Base-by-base conservation (phyloP, 2,797 vertebrate genomes). In the Picus viridis region DNA sequence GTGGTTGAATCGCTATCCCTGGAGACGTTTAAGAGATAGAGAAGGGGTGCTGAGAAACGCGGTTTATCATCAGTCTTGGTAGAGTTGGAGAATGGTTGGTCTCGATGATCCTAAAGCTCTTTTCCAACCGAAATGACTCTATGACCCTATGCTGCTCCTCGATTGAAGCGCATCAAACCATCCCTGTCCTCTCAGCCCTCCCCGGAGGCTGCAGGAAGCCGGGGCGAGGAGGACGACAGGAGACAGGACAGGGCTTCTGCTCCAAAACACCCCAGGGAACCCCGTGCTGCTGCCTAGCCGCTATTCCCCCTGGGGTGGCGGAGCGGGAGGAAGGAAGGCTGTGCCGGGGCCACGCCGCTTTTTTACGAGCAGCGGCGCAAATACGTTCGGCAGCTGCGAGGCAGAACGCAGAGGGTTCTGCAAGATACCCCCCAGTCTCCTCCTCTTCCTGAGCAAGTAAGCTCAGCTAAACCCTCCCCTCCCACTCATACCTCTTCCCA, bases 381-480 rank as follows among this genome's bases (percentile, higher is more conserved):
- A 63, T 0, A 8, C n/a, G 3, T 88, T 34, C 2, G 16, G 62
- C 71, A 65, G 78, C 72, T 56, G 26, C 34, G 9, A 18, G 26
- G 39, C 29, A 39, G 26, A 14, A 53, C 16, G 54, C 6, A 6
- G 26, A 9, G 2, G 7, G 22, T 54, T n/a, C n/a, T 76, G 20
- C 7, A 12, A 30, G 30, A n/a, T 29, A 30, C 23, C 49, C 23
- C 22, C 49, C 22, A 13, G 12, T 43, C 41, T 51, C 27, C 54
- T 30, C 26, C 27, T 30, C 54, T 16, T 29, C 27, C 19, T 9
- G 4, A n/a, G 20, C 4, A 23, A 58, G 8, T 6, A 74, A 2
- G 2, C 7, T 16, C 2, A 0, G 3, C 49, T 17, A 1, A 49
- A 16, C 6, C 4, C 7, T 7, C n/a, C 7, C 13, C 5, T n/a